phyloP scores from a whole-genome alignment of 2,888 invertebrate genomes.

The Anoplius nigerrimus region DNA sequence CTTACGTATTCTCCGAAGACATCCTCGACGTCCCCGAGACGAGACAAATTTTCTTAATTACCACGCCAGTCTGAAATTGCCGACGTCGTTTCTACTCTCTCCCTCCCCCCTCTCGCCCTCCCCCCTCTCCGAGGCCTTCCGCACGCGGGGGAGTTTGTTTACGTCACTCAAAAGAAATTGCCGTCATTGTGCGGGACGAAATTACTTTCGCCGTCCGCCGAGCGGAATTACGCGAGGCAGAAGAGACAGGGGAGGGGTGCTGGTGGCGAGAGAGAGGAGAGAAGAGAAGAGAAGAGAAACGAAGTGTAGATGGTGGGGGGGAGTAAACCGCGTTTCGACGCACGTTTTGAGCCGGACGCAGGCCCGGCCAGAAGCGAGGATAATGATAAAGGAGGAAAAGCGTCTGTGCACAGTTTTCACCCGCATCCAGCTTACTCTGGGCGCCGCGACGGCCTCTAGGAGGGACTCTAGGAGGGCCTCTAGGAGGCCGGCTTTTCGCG shows the following conservation, averaged over 20 bases:
- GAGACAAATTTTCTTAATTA: conserved; percentile 39
- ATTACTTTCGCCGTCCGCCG: not conserved
- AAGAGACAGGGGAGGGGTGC: no score
- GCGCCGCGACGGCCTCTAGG: no score
- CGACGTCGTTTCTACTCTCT: not conserved
- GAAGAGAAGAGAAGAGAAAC: not conserved
- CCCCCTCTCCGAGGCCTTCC: no score
- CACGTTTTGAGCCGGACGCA: no score
- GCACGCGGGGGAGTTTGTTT: not conserved
- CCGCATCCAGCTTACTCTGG: no score
- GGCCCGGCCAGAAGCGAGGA: no score
- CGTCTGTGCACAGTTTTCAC: no score
- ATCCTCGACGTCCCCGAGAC: conserved; percentile 1
- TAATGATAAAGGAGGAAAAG: no score
- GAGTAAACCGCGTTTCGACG: no score
- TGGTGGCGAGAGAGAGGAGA: not conserved
- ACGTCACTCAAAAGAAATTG: not conserved
- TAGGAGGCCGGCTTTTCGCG: conserved; percentile 2
- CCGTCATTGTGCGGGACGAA: no score
- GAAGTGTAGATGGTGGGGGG: not conserved
- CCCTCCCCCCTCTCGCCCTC: not conserved
- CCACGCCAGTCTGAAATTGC: conserved; percentile 7
- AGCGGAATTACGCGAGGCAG: not conserved
- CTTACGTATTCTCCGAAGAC: no score
- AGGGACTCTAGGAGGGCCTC: no score